Conservation (phyloP, 2,113 vertebrate species). For the Ursus arctos region DNA sequence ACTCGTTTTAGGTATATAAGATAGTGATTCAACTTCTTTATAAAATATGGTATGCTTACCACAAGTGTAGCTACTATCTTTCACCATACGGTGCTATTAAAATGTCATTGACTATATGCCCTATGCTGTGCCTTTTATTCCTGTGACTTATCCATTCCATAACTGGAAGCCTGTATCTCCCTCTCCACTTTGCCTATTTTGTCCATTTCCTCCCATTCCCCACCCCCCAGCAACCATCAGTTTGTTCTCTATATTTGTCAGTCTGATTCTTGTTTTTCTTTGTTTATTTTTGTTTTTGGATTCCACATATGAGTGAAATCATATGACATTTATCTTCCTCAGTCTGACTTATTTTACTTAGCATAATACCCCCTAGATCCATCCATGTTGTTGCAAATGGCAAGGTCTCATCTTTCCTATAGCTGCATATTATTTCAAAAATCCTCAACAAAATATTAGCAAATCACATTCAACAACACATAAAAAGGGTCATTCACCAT, state of each 20-base stretch:
- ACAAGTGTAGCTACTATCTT: background rate
- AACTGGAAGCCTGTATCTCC: background rate
- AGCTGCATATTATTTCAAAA: background rate
- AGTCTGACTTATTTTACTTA: background rate
- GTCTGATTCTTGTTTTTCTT: background rate
- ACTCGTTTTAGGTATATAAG: background rate
- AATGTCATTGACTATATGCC: background rate
- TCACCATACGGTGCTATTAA: background rate
- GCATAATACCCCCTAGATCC: background rate
- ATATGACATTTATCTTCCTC: background rate
- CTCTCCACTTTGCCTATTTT: background rate
- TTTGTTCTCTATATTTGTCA: background rate
- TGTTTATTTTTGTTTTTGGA: background rate
- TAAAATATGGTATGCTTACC: background rate
- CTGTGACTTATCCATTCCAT: background rate
- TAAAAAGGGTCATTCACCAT: background rate
- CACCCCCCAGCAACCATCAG: background rate
- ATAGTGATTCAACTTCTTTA: background rate
- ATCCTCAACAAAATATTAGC: background rate
- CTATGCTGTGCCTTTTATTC: background rate
- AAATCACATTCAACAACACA: background rate
- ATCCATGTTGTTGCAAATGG: background rate
- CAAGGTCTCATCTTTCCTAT: background rate
- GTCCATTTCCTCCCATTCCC: background rate
- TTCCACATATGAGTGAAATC: background rate